A percentile compares a stretch with the other conserved stretches of the same genome.
phyloP scores from a whole-genome alignment of 2,113 vertebrate genomes.

The Ceuthmochares aereus region DNA sequence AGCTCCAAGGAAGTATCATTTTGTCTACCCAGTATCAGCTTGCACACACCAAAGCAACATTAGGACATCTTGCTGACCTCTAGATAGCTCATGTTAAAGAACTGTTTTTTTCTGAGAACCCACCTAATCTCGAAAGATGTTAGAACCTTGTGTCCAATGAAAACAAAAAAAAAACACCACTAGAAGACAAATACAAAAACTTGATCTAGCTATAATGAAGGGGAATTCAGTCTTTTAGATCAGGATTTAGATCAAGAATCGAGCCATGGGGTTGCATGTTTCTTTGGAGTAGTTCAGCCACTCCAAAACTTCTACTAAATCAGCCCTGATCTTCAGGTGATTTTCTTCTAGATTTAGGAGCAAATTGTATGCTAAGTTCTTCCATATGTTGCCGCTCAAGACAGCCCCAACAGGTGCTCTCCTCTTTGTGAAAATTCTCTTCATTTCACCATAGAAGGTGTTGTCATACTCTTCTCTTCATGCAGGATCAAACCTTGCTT shows the following conservation, averaged over 20 bases:
- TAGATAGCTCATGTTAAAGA: not conserved
- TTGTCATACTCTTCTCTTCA: not conserved
- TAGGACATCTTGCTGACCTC: not conserved
- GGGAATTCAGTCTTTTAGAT: not conserved
- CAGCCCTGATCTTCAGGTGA: not conserved
- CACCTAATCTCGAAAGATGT: not conserved
- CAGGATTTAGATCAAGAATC: not conserved
- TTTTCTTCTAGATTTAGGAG: not conserved
- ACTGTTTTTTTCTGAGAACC: not conserved
- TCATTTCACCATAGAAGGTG: not conserved
- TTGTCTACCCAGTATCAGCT: not conserved
- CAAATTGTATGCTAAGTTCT: not conserved
- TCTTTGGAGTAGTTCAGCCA: not conserved
- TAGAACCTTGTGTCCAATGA: not conserved
- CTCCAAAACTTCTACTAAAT: not conserved
- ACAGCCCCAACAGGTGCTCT: not conserved
- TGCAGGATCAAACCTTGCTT: not conserved
- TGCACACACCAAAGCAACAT: not conserved
- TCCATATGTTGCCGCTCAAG: not conserved
- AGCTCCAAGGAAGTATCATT: not conserved
- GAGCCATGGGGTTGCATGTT: not conserved
- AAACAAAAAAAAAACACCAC: not conserved
- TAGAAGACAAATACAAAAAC: not conserved
- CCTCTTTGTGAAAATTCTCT: not conserved
- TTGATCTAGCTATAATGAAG: not conserved